Conservation (phyloP, 2,888 invertebrate species). For the Melitaea athalia region DNA sequence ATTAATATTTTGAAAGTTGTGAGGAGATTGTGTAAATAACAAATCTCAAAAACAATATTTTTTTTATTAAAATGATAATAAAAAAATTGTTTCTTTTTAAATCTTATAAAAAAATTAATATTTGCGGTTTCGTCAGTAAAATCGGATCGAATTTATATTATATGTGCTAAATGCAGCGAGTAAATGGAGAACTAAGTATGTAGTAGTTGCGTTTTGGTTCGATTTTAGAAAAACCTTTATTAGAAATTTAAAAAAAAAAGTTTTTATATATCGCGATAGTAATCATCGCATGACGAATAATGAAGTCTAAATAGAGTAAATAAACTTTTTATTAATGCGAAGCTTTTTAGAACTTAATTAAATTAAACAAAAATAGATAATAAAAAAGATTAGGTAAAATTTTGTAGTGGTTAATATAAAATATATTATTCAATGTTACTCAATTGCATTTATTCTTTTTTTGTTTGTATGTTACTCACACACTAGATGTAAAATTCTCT, state of each 20-base stretch:
- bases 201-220: not conserved
- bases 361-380: conserved; percentile 6
- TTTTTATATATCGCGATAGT: not conserved
- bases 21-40: not conserved
- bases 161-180: conserved; percentile 24
- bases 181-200: conserved; percentile 10
- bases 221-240: conserved; percentile 7
- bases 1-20: not conserved
- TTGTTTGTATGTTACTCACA: conserved; percentile 3
- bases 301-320: not conserved
- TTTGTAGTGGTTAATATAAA: conserved; percentile 3
- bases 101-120: not conserved
- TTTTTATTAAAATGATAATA: not conserved
- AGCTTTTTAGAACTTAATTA: conserved; percentile 4
- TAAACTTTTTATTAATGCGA: not conserved
- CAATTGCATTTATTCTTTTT: conserved; percentile 18
- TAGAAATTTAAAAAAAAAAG: conserved; percentile 8
- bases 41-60: not conserved
- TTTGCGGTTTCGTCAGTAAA: not conserved
- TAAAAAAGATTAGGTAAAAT: conserved; percentile 6
- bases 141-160: conserved; percentile 26
- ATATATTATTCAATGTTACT: conserved; percentile 13
- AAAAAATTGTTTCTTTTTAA: not conserved
- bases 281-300: not conserved
- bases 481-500: not conserved